phyloP scores from a whole-genome alignment of 35 echinoderm and acorn worm species.

The Lytechinus pictus region DNA sequence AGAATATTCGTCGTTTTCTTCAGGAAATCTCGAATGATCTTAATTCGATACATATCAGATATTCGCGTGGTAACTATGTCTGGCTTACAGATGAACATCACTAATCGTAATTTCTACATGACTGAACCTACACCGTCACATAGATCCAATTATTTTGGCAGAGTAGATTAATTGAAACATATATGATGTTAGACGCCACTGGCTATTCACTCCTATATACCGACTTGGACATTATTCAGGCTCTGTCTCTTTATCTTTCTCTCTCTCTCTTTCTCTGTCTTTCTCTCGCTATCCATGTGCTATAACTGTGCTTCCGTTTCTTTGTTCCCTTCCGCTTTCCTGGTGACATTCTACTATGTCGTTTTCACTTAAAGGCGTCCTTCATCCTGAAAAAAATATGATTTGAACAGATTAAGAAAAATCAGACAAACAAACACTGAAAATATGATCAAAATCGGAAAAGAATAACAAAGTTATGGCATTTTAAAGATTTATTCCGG shows the following conservation, averaged over 20 bases:
- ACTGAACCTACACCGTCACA: not conserved
- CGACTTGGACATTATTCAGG: not conserved
- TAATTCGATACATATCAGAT: not conserved
- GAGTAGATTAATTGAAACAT: constrained; percentile 14
- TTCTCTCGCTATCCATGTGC: no score
- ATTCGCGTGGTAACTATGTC: not conserved
- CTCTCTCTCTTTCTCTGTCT: no score
- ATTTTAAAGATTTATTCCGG: no score
- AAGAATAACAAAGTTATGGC: no score
- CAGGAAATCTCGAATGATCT: not conserved
- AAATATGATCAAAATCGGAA: no score
- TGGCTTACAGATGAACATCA: not conserved
- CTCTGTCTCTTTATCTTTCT: not conserved
- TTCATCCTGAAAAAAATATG: no score
- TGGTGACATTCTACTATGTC: no score
- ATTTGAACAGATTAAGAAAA: no score
- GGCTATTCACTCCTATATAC: not conserved
- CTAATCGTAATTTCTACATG: not conserved
- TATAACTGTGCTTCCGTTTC: no score
- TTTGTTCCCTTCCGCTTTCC: no score
- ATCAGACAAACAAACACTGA: no score
- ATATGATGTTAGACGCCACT: not conserved
- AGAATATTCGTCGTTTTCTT: not conserved
- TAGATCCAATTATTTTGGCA: constrained; percentile 5
- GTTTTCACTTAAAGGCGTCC: no score